These are phyloP conservation scores for Onychostruthus taczanowskii DNA, from an alignment of 2,113 vertebrate species.

Conservation along the genomic window DNA sequence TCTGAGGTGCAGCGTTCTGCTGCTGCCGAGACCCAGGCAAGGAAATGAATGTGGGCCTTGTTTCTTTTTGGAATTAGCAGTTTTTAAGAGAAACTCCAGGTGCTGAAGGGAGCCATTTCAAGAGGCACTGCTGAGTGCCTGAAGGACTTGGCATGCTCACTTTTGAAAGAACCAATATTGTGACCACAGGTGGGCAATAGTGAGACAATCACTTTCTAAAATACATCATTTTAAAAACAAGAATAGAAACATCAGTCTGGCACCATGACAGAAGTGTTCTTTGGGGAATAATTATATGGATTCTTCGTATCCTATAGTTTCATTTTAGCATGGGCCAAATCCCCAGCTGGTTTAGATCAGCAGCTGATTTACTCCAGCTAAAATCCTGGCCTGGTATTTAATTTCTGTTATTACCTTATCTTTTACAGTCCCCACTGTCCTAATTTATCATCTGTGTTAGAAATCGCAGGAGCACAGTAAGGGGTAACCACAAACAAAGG, in stretches of 20 bases:
- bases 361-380: constrained; percentile 64
- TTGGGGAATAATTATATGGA: constrained; percentile 61
- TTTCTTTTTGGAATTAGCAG: constrained; percentile 7
- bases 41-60: not conserved
- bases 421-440: constrained; percentile 52
- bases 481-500: constrained; percentile 25
- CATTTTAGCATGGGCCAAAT: constrained; percentile 63
- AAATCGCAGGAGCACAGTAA: not conserved
- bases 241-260: constrained; percentile 67
- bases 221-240: constrained; percentile 62
- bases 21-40: rapidly evolving
- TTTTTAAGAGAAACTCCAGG: constrained; percentile 42
- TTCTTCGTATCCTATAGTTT: constrained; percentile 56
- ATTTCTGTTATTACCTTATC: constrained; percentile 68
- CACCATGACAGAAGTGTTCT: constrained; percentile 55
- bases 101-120: constrained; percentile 45
- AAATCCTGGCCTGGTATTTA: constrained; percentile 57
- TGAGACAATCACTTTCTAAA: constrained; percentile 60
- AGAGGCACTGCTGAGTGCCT: constrained; percentile 16
- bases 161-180: constrained; percentile 44
- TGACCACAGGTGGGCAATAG: constrained; percentile 61
- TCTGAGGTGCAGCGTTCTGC: not conserved
- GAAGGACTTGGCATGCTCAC: constrained; percentile 37
- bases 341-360: constrained; percentile 63
- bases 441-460: constrained; percentile 46